Base-by-base conservation (phyloP, 1,140 invertebrate genomes). In the Latrodectus geometricus region DNA sequence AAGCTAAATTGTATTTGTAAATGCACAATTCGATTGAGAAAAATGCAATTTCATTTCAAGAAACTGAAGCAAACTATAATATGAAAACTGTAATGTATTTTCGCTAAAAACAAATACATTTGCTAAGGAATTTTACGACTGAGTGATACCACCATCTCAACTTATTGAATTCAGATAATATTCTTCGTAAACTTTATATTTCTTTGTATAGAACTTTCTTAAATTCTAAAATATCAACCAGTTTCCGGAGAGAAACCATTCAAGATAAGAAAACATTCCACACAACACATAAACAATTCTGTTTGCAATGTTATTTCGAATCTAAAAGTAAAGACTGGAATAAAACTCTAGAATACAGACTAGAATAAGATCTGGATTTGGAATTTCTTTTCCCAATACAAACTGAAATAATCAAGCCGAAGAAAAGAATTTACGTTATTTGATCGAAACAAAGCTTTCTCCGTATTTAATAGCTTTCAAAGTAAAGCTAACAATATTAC, bases 241-340 rank as follows among this genome's bases (percentile, higher is more conserved):
- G 35, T 70, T 81, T 81, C 20, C 79, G 35, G 65, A 72, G 70
- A 81, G 68, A 56, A 81, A 81, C 50, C 79, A 66, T 72, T 61
- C 54, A 54, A n/a, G 50, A 81, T 70, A 70, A 49, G 48, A 56
- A 48, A 81, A 72, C 79, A 81, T 81, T 81, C 79, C 79, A 12
- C 20, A 81, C 54, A 65, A 81, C 79, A 81, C 69, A 81, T 81
- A 81, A 81, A 81, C 79, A 81, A 81, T 61, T 61, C 79, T 81
- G 79, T 81, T 81, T 81, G 69, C 69, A 70, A 69, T 81, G 79
- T 81, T 81, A 48, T 81, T 14, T 49, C 66, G 68, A 15, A 79
- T 50, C 77, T 76, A 68, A 48, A 79, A 69, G 65, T 79, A 79
- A 79, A 79, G 77, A 65, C 66, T 79, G 68, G 77, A 81, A 72